Evolutionary conservation across 37 sponge, comb jelly and placozoan genomes (phyloP).

Genomic region (Crambe crambe): DNA sequence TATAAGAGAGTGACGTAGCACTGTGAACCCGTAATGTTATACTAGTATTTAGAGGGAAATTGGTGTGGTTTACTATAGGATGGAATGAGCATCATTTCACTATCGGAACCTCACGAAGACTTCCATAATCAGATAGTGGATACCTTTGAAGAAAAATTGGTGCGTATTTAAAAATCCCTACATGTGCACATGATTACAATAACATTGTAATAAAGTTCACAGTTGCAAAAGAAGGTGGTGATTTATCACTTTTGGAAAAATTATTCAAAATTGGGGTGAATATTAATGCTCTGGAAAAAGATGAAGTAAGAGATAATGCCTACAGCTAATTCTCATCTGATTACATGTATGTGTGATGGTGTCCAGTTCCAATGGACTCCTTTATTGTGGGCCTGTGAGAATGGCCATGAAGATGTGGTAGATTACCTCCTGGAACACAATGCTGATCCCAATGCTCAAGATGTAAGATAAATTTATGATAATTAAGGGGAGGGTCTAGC

Average conservation of each 20-base stretch:
- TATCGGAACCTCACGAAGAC: background rate
- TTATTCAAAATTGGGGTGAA: slow-evolving; percentile 1
- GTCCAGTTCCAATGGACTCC: background rate
- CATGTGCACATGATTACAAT: background rate
- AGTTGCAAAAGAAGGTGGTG: background rate
- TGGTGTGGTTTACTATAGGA: too few relatives aligned
- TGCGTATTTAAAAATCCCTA: background rate
- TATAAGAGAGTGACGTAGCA: too few relatives aligned
- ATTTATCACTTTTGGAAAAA: background rate
- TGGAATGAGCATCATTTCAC: background rate
- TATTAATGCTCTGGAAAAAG: background rate
- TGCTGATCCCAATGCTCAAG: slow-evolving; percentile 5
- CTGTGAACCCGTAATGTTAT: too few relatives aligned
- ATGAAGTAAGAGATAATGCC: background rate
- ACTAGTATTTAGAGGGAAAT: too few relatives aligned
- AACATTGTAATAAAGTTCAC: background rate
- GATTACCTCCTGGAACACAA: background rate
- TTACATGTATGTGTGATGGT: background rate
- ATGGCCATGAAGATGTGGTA: background rate
- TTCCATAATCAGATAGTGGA: background rate
- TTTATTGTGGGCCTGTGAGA: slow-evolving; percentile 15
- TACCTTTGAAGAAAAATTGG: background rate
- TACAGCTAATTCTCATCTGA: background rate
- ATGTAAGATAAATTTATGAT: slow-evolving; percentile 1
- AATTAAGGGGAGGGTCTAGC: background rate